Percentiles rank a stretch among this genome's conserved stretches.
Evolutionary conservation across 2,113 vertebrate species (phyloP).

Genomic region (Orcinus orca): DNA sequence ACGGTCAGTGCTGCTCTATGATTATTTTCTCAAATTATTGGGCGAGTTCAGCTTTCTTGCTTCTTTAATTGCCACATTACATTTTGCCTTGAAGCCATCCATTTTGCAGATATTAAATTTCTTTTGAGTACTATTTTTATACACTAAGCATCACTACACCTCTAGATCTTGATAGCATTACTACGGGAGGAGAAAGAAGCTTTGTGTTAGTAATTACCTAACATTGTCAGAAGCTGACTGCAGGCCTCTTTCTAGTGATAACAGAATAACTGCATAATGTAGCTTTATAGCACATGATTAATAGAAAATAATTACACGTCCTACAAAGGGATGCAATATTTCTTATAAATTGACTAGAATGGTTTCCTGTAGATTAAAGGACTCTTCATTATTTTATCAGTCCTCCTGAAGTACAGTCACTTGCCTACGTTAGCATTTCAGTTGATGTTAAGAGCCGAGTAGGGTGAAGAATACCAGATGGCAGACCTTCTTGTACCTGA

Average conservation of each 20-base stretch:
- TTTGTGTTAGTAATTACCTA: conserved; percentile 90
- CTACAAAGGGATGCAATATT: conserved; percentile 91
- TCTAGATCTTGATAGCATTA: conserved; percentile 85
- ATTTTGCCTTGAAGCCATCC: conserved; percentile 83
- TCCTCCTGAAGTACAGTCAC: conserved; percentile 83
- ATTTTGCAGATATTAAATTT: conserved; percentile 83
- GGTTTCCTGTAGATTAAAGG: conserved; percentile 90
- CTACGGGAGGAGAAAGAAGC: conserved; percentile 84
- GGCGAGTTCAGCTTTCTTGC: not conserved
- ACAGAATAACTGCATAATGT: conserved; percentile 89
- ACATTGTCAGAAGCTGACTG: conserved; percentile 89
- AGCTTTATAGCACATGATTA: conserved; percentile 90
- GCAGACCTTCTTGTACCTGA: conserved; percentile 76
- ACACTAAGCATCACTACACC: conserved; percentile 81
- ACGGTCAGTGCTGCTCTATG: not conserved
- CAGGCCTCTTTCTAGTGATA: conserved; percentile 88
- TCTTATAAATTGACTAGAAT: conserved; percentile 90
- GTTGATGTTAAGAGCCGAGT: conserved; percentile 76
- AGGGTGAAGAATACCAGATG: conserved; percentile 84
- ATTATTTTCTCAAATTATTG: conserved; percentile 4
- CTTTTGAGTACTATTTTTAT: conserved; percentile 84
- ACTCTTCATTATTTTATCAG: conserved; percentile 91
- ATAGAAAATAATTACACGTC: conserved; percentile 91
- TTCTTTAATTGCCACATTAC: conserved; percentile 29
- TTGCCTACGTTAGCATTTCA: conserved; percentile 80